Evolutionary conservation across 64 coral and sea anemone species (phyloP), one percentile per base, ranked within the genome.

Genomic region (Anthopleura sola): DNA sequence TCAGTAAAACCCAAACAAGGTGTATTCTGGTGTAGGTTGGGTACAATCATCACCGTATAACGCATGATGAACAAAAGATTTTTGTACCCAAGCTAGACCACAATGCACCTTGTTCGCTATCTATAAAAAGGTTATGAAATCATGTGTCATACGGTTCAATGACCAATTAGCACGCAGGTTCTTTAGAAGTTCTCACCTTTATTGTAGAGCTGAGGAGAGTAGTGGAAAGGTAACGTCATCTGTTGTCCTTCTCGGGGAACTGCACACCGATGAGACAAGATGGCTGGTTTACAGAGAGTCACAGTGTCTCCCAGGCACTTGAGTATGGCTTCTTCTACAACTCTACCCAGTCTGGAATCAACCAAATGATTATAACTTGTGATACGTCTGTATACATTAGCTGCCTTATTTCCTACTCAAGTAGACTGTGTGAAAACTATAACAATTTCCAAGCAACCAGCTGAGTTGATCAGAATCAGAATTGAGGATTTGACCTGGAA

Each of bases 201-300:
- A 28, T 37, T 66, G 36, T 44, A 86, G 24, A 44, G 55, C 16
- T 68, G 36, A 18, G 80, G 55, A 31, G 78, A 75, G 48, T 80
- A 86, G 6, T 69, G n/a, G 21, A 95, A 31, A 6, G 60, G 50
- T 20, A 91, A 95, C 9, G 21, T 88, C 26, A 88, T 69, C 20
- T 85, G 86, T 0, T 85, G 82, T 24, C 29, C 85, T 68, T 95
- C 93, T 24, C 75, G 87, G 11, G 93, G 93, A 21, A 89, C 89
- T 54, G 91, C 68, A 75, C 93, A 95, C 53, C 89, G 75, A 74
- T 91, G 87, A 13, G 89, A 75, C 34, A 95, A 44, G 7, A 95
- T 34, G 17, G 86, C 29, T 33, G 93, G 93, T 31, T 49, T 80
- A 8, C 86, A 55, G 17, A 95, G 82, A 12, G 82, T 75, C 8